Evolutionary conservation across 1,140 invertebrate genomes (phyloP).

Genomic region (Dryas iulia): DNA sequence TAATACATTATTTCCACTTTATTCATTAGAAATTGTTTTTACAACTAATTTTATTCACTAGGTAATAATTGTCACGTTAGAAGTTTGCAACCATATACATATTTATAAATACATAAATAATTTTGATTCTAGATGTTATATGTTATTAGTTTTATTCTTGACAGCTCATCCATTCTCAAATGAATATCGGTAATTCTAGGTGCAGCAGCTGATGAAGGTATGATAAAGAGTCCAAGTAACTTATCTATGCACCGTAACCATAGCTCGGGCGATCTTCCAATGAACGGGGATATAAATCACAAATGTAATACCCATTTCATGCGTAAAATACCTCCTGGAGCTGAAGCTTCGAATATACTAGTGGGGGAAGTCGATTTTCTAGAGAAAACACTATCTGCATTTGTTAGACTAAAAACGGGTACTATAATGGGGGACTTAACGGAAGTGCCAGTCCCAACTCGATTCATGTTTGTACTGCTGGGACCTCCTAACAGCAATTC

Average conservation of each 20-base stretch:
- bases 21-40: not conserved
- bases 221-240: constrained; percentile 89
- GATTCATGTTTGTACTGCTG: constrained; percentile 96
- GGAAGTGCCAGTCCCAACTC: constrained; percentile 97
- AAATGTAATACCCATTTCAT: constrained; percentile 96
- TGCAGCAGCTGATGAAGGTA: constrained; percentile 73
- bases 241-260: constrained; percentile 89
- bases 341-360: constrained; percentile 98
- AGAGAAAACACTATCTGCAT: constrained; percentile 93
- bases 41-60: not conserved
- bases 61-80: not conserved
- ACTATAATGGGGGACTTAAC: constrained; percentile 96
- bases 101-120: not conserved
- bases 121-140: not conserved
- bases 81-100: not conserved
- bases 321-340: constrained; percentile 97
- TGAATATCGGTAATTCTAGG: constrained; percentile 53
- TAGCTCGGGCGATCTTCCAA: constrained; percentile 84
- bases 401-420: constrained; percentile 94
- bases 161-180: not conserved
- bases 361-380: constrained; percentile 99
- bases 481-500: constrained; percentile 90
- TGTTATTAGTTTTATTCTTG: not conserved
- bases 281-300: constrained; percentile 86
- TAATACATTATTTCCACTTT: not conserved